Evolutionary conservation across 2,113 vertebrate species (phyloP), one percentile per base, ranked within the genome.

Genomic region (Chaetura pelagica): DNA sequence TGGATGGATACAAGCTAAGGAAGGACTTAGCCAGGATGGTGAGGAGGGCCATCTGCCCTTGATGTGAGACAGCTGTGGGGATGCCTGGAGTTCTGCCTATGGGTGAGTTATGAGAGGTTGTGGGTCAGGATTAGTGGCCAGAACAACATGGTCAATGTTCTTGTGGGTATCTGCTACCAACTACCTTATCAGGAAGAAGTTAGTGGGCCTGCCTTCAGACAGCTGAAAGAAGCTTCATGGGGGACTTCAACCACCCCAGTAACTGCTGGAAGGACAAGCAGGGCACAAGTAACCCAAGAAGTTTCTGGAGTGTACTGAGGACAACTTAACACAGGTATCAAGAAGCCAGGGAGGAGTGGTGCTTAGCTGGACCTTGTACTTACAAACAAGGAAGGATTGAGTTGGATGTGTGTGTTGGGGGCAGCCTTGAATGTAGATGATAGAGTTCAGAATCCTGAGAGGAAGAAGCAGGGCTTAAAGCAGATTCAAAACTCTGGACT

Each of bases 1-100:
- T 29, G 46, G 15, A 32, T 1, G 1, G 51, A 34, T 71, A 27
- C 17, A 54, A 84, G 15, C 12, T 64, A 64, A 68, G 27, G 24
- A 77, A 55, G 5, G 21, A 40, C 7, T 20, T 23, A 20, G 9
- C 34, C 7, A 42, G 54, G 32, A 42, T 40, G 9, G 14, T n/a
- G 44, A 59, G 19, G 18, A 63, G 7, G 8, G 20, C 3, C 7
- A 55, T 84, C 42, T 87, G 26, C 27, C 32, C 21, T 63, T 81
- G 21, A 55, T 1, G 1, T 64, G 44, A 48, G n/a, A 75, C 16
- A 42, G 18, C 19, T 27, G 3, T 14, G 9, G 5, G 4, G 4
- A 3, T 35, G 6, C 18, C 49, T 81, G 42, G 44, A 35, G 18
- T 64, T 90, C 44, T 73, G 30, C 42, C 20, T 59, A 0, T 34